A percentile compares a stretch with the other conserved stretches of the same genome.
phyloP scores from a whole-genome alignment of 2,888 invertebrate genomes.

The Orthonevra nobilis region DNA sequence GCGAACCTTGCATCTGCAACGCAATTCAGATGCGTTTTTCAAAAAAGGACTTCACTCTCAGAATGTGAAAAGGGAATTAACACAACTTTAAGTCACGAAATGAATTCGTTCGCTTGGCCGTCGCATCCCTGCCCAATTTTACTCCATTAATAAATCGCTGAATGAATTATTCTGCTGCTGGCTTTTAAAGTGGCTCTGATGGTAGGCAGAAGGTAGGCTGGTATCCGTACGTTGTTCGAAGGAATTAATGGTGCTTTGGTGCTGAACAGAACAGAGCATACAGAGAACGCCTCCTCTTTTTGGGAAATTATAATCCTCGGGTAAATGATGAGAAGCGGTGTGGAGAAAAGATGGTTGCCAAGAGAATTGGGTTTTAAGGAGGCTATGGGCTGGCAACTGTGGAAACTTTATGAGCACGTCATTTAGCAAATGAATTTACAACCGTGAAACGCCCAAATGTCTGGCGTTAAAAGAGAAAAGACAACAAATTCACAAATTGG shows the following conservation, averaged over 20 bases:
- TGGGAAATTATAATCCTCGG: conserved; percentile 54
- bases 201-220: conserved; percentile 17
- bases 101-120: conserved; percentile 56
- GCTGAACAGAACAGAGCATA: conserved; percentile 65
- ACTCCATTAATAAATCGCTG: conserved; percentile 77
- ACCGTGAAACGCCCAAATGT: conserved; percentile 80
- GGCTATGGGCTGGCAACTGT: conserved; percentile 68
- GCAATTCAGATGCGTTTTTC: conserved; percentile 12
- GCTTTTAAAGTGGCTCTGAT: conserved; percentile 73
- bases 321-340: conserved; percentile 36
- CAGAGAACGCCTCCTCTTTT: conserved; percentile 66
- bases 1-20: conserved; percentile 28
- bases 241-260: conserved; percentile 62
- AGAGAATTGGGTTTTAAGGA: conserved; percentile 53
- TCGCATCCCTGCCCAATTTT: conserved; percentile 65
- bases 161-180: conserved; percentile 75
- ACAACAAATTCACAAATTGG: conserved; percentile 66
- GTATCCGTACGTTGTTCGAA: conserved; percentile 60
- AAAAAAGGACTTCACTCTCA: conserved; percentile 23
- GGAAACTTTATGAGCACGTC: conserved; percentile 80
- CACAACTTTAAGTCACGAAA: conserved; percentile 67
- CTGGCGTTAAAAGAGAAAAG: conserved; percentile 80
- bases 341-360: conserved; percentile 31
- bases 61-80: conserved; percentile 52
- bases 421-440: conserved; percentile 81